Evolutionary conservation across 2,888 invertebrate species (phyloP).

Genomic region (Orthonychiurus folsomi): DNA sequence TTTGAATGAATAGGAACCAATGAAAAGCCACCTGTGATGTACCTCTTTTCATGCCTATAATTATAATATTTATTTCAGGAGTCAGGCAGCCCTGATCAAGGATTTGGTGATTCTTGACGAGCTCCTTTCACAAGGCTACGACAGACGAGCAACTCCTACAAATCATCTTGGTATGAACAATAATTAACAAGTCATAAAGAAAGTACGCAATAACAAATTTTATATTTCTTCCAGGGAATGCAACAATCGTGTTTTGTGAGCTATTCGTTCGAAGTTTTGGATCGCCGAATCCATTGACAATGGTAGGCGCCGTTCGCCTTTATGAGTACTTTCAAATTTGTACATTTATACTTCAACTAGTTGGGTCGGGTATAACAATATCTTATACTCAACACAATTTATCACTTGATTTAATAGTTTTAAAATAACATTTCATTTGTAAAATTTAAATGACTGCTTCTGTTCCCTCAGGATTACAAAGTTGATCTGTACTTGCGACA

Average conservation of each 20-base stretch:
- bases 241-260: conserved; percentile 45
- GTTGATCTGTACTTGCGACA: conserved; percentile 49
- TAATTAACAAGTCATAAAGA: too few species aligned
- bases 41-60: too few species aligned
- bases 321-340: too few species aligned
- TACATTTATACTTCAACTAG: too few species aligned
- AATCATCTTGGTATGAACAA: conserved; percentile 44
- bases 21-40: too few species aligned
- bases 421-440: too few species aligned
- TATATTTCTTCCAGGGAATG: conserved; percentile 43
- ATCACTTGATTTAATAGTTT: too few species aligned
- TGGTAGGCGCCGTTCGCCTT: conserved; percentile 44
- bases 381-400: too few species aligned
- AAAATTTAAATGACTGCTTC: too few species aligned
- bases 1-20: too few species aligned
- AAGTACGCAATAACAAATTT: conserved; percentile 7
- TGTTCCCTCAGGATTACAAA: conserved; percentile 21
- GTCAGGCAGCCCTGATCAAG: conserved; percentile 42
- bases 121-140: conserved; percentile 45
- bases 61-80: too few species aligned
- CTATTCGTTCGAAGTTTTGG: conserved; percentile 48
- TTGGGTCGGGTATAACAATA: too few species aligned
- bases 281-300: conserved; percentile 47
- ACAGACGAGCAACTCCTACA: conserved; percentile 47
- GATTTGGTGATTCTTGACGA: conserved; percentile 45